Evolutionary conservation across 2,797 vertebrate species (phyloP).

Genomic region (Malurus splendens): DNA sequence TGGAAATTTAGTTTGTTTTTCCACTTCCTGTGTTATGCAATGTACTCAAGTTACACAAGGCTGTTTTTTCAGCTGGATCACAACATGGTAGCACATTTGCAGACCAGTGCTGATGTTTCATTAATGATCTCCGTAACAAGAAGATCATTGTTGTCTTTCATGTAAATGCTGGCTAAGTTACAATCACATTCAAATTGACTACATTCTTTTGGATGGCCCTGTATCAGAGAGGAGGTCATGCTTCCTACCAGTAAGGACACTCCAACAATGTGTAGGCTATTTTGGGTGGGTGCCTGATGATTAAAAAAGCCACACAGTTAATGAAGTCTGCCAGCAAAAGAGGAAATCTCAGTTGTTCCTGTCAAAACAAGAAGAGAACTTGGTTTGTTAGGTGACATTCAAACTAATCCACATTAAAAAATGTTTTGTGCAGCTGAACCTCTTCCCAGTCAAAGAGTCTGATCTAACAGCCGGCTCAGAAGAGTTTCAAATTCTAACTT

Average conservation of each 20-base stretch:
- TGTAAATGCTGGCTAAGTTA: conserved; percentile 36
- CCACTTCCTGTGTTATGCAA: conserved; percentile 40
- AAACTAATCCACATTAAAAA: not conserved
- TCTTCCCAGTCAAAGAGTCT: not conserved
- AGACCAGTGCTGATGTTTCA: conserved; percentile 43
- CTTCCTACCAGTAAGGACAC: not conserved
- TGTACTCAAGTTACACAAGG: not conserved
- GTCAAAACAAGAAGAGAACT: not conserved
- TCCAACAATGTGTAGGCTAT: not conserved
- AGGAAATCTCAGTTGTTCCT: not conserved
- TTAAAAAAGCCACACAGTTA: not conserved
- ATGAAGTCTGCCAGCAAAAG: not conserved
- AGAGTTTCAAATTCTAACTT: not conserved
- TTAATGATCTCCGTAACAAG: conserved; percentile 59
- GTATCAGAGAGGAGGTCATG: conserved; percentile 9
- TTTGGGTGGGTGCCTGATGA: not conserved
- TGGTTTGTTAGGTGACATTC: not conserved
- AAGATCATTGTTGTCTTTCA: conserved; percentile 49
- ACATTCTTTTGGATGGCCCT: not conserved
- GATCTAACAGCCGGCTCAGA: not conserved
- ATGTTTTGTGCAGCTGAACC: not conserved
- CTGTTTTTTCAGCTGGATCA: conserved; percentile 54
- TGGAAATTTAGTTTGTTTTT: conserved; percentile 39
- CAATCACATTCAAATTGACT: conserved; percentile 36
- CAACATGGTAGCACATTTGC: conserved; percentile 38